Percentiles rank a stretch among this genome's conserved stretches.
Conservation (phyloP, 1,140 invertebrate genomes). For the Sitophilus oryzae region DNA sequence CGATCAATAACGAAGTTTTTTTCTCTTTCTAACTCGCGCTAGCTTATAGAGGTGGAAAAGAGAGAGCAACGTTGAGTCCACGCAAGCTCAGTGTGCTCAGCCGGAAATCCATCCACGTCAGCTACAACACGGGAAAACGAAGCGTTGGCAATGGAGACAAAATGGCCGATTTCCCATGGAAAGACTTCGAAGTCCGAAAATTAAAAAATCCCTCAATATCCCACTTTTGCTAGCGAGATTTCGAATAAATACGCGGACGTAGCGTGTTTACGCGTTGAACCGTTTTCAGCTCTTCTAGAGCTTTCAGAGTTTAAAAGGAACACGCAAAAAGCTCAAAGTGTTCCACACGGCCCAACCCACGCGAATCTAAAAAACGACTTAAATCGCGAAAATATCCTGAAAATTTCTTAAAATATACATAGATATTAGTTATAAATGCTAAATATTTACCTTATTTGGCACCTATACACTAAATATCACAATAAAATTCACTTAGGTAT, state of each 20-base stretch:
- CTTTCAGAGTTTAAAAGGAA: too few species aligned
- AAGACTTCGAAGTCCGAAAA: constrained; percentile 35
- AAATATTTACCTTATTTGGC: constrained; percentile 44
- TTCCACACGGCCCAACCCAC: constrained; percentile 3
- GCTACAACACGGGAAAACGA: constrained; percentile 34
- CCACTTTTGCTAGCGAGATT: background rate
- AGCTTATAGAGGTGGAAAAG: background rate
- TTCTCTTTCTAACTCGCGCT: constrained; percentile 12
- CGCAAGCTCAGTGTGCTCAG: constrained; percentile 27
- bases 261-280: too few species aligned
- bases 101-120: constrained; percentile 21
- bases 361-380: background rate
- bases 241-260: too few species aligned
- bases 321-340: background rate
- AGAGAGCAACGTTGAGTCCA: constrained; percentile 3
- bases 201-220: too few species aligned
- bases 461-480: constrained; percentile 45
- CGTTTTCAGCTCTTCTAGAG: background rate
- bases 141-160: constrained; percentile 33
- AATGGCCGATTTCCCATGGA: constrained; percentile 43
- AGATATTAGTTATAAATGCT: background rate
- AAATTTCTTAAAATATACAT: constrained; percentile 5
- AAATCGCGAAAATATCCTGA: constrained; percentile 5
- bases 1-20: background rate
- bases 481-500: constrained; percentile 41